These are phyloP conservation scores for Tenebrosternarchus preto DNA, from an alignment of 2,113 vertebrate species.

Conservation along the genomic window DNA sequence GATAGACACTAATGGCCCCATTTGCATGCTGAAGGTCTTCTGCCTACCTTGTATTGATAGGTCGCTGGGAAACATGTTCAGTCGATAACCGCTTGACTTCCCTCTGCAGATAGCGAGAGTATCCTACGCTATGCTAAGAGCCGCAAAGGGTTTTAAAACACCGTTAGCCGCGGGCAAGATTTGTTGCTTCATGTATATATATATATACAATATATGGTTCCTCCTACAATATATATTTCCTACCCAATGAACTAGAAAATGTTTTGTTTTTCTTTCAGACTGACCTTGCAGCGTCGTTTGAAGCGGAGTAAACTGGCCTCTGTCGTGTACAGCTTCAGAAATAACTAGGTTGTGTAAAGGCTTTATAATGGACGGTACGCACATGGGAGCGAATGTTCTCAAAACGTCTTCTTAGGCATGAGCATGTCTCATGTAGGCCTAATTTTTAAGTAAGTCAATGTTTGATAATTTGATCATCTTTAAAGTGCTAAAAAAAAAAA, in stretches of 20 bases:
- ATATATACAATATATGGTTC: no score
- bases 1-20: constrained; percentile 33
- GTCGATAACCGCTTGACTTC: constrained; percentile 41
- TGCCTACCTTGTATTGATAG: constrained; percentile 65
- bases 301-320: neutral
- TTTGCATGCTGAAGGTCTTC: constrained; percentile 58
- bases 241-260: constrained; percentile 54
- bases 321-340: neutral
- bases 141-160: constrained; percentile 49
- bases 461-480: no score
- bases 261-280: constrained; percentile 10
- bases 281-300: constrained; percentile 50
- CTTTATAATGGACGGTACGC: neutral
- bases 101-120: constrained; percentile 22
- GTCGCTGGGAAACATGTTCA: constrained; percentile 51
- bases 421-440: no score
- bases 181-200: constrained; percentile 48
- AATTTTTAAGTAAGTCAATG: no score
- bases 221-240: no score
- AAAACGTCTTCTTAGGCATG: neutral
- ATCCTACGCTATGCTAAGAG: constrained; percentile 7
- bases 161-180: constrained; percentile 51
- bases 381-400: neutral
- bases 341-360: constrained; percentile 1
- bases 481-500: no score